A percentile compares a stretch with the other conserved stretches of the same genome.
phyloP scores from a whole-genome alignment of 1,140 invertebrate species.

The Colletes latitarsis region DNA sequence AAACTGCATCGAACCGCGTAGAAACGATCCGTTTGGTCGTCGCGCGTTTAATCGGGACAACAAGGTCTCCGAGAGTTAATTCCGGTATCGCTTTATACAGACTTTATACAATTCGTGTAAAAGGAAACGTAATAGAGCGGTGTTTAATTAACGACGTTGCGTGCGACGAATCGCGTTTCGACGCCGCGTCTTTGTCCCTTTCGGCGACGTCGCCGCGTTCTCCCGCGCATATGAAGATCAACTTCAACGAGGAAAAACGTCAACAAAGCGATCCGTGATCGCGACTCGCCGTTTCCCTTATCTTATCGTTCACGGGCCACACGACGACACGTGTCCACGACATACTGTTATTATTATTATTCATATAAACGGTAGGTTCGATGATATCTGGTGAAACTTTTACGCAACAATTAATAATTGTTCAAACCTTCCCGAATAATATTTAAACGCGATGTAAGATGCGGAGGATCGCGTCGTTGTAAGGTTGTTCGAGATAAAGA shows the following conservation, averaged over 20 bases:
- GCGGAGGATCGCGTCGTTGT: no score
- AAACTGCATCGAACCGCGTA: not conserved
- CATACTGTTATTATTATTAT: no score
- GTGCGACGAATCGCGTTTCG: constrained; percentile 5
- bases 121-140: not conserved
- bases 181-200: not conserved
- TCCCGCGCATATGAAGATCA: not conserved
- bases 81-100: constrained; percentile 40
- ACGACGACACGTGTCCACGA: not conserved
- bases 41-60: not conserved
- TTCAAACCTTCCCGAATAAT: no score
- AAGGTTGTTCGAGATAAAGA: no score
- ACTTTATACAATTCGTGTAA: constrained; percentile 7
- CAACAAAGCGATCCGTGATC: not conserved
- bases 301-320: not conserved
- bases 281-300: not conserved
- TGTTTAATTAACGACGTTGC: not conserved
- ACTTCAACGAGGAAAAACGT: not conserved
- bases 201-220: not conserved
- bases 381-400: no score
- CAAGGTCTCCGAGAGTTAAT: constrained; percentile 26
- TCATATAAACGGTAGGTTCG: no score
- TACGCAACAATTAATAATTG: no score
- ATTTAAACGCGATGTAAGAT: no score
- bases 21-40: constrained; percentile 1